These are phyloP conservation scores for Hycleus phaleratus DNA, from an alignment of 1,140 invertebrate species.

Conservation along the genomic window DNA sequence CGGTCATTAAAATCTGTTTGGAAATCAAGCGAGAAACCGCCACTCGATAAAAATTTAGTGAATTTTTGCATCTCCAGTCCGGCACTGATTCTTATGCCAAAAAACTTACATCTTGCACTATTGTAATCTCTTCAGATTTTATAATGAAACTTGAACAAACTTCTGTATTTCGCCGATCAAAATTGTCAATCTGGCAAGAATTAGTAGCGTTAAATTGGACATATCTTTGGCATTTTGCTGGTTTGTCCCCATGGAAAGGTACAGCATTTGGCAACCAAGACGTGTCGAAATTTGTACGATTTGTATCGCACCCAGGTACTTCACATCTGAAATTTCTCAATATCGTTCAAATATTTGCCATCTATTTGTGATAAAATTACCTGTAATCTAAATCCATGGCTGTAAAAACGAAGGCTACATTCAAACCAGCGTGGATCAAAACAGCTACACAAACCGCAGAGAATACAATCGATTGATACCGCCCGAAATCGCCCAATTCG, in stretches of 20 bases:
- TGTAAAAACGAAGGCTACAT: conserved; percentile 57
- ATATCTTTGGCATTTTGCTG: conserved; percentile 11
- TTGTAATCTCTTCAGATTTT: conserved; percentile 41
- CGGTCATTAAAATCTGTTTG: no score
- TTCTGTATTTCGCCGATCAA: conserved; percentile 33
- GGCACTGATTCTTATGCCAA: background rate
- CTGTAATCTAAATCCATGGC: conserved; percentile 48
- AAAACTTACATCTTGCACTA: conserved; percentile 34
- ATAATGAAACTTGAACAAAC: conserved; percentile 44
- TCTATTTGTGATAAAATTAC: conserved; percentile 27
- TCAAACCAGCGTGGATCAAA: conserved; percentile 48
- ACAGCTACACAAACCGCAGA: conserved; percentile 47
- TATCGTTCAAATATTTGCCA: background rate
- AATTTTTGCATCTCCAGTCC: no score
- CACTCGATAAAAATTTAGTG: no score
- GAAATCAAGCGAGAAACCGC: no score
- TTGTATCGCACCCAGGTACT: conserved; percentile 8
- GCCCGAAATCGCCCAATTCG: conserved; percentile 46
- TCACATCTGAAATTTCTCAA: conserved; percentile 6
- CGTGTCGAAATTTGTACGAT: conserved; percentile 3
- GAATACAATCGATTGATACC: conserved; percentile 46
- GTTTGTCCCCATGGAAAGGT: conserved; percentile 6
- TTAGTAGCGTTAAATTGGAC: background rate
- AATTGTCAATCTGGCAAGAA: conserved; percentile 31
- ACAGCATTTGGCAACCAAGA: conserved; percentile 8